Evolutionary conservation across 2,113 vertebrate species (phyloP).

Genomic region (Todiramphus chloris): DNA sequence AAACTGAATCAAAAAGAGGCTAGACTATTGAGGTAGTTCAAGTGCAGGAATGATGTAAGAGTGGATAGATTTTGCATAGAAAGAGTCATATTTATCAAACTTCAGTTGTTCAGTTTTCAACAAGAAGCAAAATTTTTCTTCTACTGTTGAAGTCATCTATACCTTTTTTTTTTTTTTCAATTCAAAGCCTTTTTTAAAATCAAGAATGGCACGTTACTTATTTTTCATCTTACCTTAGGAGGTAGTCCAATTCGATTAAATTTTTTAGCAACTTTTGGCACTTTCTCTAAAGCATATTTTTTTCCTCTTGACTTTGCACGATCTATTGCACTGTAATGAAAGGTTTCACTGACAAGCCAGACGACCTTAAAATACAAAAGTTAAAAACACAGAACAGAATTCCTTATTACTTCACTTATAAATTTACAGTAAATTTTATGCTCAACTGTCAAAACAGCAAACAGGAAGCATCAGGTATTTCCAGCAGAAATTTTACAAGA

Average conservation of each 20-base stretch:
- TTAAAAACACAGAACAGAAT: constrained; percentile 18
- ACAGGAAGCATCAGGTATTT: neutral
- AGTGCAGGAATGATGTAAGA: neutral
- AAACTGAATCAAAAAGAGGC: neutral
- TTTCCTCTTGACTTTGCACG: constrained; percentile 96
- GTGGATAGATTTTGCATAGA: neutral
- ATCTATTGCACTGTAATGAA: constrained; percentile 95
- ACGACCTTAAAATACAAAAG: constrained; percentile 81
- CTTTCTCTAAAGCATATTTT: constrained; percentile 96
- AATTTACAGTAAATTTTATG: neutral
- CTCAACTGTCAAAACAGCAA: neutral
- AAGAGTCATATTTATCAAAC: neutral
- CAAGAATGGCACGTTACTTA: neutral
- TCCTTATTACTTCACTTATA: neutral
- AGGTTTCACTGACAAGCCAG: constrained; percentile 93
- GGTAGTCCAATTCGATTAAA: constrained; percentile 97
- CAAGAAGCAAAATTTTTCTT: neutral
- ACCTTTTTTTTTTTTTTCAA: no score
- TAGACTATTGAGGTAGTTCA: neutral
- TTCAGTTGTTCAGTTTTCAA: neutral
- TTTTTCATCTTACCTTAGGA: constrained; percentile 86
- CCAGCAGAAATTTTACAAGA: neutral
- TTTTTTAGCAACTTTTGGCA: constrained; percentile 93
- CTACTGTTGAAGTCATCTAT: neutral
- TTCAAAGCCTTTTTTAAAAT: neutral